A percentile compares a stretch with the other conserved stretches of the same genome.
phyloP scores from a whole-genome alignment of 2,113 vertebrate species.

The Trogon melanurus region DNA sequence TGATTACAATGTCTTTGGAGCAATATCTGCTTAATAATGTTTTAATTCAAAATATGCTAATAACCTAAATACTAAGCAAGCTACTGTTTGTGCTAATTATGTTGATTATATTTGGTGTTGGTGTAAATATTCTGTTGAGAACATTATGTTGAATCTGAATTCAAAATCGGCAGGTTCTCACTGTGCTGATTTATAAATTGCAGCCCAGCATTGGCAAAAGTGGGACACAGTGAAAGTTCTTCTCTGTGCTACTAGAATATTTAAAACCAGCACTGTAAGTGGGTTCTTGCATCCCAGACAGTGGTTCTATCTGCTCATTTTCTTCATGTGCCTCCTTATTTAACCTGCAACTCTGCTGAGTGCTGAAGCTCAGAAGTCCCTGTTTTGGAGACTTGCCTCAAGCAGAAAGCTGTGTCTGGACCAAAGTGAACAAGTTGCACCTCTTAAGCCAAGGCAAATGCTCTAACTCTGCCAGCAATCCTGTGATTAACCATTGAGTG shows the following conservation, averaged over 20 bases:
- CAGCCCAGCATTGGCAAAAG: neutral
- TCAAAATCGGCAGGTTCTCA: slow-evolving; percentile 42
- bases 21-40: slow-evolving; percentile 47
- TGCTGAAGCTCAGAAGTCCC: neutral
- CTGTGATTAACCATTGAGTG: neutral
- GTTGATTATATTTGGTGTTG: slow-evolving; percentile 34
- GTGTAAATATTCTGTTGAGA: slow-evolving; percentile 50
- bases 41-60: slow-evolving; percentile 64
- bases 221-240: slow-evolving; percentile 23
- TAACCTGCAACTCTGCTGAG: neutral
- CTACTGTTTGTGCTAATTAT: slow-evolving; percentile 50
- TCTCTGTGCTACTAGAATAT: neutral
- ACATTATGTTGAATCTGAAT: slow-evolving; percentile 26
- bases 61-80: slow-evolving; percentile 42
- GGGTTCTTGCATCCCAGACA: neutral
- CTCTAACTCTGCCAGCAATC: rapidly evolving
- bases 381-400: neutral
- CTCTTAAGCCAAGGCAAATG: neutral
- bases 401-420: neutral
- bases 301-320: neutral
- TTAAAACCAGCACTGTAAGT: neutral
- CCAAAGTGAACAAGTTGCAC: neutral
- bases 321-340: neutral
- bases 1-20: slow-evolving; percentile 58
- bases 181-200: slow-evolving; percentile 22